Evolutionary conservation across 2,888 invertebrate species (phyloP), one percentile per base, ranked within the genome.

Genomic region (Cyrtodaria siliqua): DNA sequence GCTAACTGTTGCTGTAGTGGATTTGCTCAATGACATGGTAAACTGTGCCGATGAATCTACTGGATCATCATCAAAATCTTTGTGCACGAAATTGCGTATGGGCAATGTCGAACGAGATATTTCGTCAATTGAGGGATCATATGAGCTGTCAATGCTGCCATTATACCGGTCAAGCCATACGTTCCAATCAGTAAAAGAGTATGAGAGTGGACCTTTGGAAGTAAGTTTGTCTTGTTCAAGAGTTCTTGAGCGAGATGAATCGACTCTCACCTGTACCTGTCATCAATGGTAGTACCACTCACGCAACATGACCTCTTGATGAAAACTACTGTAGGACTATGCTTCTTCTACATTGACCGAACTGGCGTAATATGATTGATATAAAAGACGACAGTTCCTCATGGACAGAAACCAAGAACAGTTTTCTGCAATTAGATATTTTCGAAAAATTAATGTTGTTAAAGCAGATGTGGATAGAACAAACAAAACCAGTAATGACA

Each of bases 111-210:
- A 83, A 68, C 29, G 84, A 42, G 84, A 84, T 27, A 55, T 85
- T 23, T 84, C 83, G 24, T 56, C 63, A n/a, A 73, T 84, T 24
- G 82, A 83, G 55, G 77, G 76, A n/a, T 73, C 79, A 14, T 83
- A 50, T 62, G 67, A 71, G 61, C 20, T 71, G 16, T 27, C 24
- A 23, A 16, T 16, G 23, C 44, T 74, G 16, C 80, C 80, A 59
- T 24, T 80, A 18, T 78, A 71, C 62, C 18, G 71, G 49, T 70
- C 57, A 33, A 82, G 82, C 63, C 84, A 82, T 33, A 49, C 23
- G 2, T 84, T 80, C 62, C 70, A 82, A 59, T 44, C 53, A 47
- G 47, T 84, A 14, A 81, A n/a, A n/a, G n/a, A n/a, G n/a, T n/a
- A n/a, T n/a, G n/a, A n/a, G n/a, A n/a, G n/a, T n/a, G n/a, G n/a